A percentile compares a stretch with the other conserved stretches of the same genome.
Evolutionary conservation across 2,797 vertebrate species (phyloP).

Genomic region (Cottoperca gobio): DNA sequence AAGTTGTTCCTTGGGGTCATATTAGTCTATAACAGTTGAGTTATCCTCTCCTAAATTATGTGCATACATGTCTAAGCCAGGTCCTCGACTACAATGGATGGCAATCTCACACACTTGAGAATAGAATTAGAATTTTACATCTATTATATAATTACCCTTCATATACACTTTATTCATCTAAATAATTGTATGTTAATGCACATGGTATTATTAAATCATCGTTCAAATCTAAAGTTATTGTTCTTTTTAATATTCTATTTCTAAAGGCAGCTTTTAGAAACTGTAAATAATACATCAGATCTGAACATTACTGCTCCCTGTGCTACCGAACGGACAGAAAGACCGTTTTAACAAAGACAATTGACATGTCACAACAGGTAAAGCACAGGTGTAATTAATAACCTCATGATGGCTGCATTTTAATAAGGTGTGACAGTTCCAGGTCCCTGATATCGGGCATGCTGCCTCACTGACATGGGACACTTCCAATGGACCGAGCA

Average conservation of each 20-base stretch:
- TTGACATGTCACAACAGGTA: neutral
- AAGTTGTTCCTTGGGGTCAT: too few relatives aligned
- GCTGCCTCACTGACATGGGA: neutral
- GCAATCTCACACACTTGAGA: constrained; percentile 1
- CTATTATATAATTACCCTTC: neutral
- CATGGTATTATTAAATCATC: neutral
- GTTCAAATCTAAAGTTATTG: neutral
- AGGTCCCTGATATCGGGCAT: neutral
- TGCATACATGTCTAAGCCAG: too few relatives aligned
- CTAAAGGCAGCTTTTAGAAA: neutral
- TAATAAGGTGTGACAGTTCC: neutral
- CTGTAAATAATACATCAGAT: neutral
- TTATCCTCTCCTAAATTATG: too few relatives aligned
- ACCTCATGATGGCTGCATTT: neutral
- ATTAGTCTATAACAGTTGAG: too few relatives aligned
- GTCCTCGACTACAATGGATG: too few relatives aligned
- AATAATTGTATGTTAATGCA: neutral
- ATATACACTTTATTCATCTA: neutral
- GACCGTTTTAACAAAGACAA: neutral
- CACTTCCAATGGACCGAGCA: neutral
- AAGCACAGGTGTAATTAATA: neutral
- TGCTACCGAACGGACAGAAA: neutral
- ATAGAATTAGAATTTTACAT: neutral
- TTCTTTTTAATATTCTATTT: neutral
- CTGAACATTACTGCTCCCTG: neutral